phyloP scores from a whole-genome alignment of 2,888 invertebrate genomes.

The Metellina segmentata region DNA sequence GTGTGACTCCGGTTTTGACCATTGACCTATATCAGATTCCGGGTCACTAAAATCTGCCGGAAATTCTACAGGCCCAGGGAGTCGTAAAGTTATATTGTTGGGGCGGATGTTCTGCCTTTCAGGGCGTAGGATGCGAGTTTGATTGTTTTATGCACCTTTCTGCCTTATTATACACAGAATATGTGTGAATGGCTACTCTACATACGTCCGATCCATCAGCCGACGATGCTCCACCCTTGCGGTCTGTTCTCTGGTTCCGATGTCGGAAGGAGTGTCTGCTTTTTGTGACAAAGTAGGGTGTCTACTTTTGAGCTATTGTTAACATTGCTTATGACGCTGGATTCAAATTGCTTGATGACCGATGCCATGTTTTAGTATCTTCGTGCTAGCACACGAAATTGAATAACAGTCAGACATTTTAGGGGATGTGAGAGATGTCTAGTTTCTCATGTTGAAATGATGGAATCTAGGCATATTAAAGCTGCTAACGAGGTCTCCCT shows the following conservation, averaged over 20 bases:
- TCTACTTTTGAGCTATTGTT: no score
- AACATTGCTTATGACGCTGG: no score
- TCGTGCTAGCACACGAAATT: no score
- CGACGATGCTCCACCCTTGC: constrained; percentile 1
- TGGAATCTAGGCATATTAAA: no score
- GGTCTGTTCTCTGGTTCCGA: constrained; percentile 7
- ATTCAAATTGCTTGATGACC: no score
- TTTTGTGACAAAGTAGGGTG: neutral
- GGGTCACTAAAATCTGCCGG: constrained; percentile 52
- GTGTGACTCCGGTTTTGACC: constrained; percentile 72
- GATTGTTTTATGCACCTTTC: constrained; percentile 34
- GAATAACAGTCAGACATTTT: no score
- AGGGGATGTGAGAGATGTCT: no score
- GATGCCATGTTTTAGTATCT: no score
- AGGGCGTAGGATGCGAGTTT: constrained; percentile 24
- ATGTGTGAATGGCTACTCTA: constrained; percentile 16
- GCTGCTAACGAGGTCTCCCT: no score
- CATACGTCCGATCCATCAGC: neutral
- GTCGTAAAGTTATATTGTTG: constrained; percentile 10
- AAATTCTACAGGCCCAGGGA: constrained; percentile 12
- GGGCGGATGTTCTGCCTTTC: constrained; percentile 31
- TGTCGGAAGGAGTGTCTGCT: neutral
- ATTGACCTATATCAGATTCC: constrained; percentile 65
- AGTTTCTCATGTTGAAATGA: no score
- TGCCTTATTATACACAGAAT: constrained; percentile 24